A percentile compares a stretch with the other conserved stretches of the same genome.
These are phyloP conservation scores for Belgica antarctica DNA, from an alignment of 2,888 invertebrate genomes.

Conservation along the genomic window DNA sequence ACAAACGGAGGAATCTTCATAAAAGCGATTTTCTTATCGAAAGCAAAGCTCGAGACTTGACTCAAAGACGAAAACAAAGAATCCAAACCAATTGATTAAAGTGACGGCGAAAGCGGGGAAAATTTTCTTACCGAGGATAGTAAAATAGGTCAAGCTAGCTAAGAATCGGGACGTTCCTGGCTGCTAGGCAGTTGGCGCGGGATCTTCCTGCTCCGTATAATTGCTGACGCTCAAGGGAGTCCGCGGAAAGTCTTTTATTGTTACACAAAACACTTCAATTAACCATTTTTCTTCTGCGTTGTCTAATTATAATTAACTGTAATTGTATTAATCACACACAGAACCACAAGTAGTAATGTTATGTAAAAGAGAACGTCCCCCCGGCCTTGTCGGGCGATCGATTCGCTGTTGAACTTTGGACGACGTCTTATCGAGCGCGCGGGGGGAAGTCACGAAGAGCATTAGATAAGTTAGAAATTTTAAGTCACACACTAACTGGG, in stretches of 20 bases:
- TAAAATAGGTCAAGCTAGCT: neutral
- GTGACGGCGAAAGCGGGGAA: conserved; percentile 1
- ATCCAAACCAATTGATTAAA: neutral
- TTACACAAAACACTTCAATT: neutral
- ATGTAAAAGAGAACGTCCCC: neutral
- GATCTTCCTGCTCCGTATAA: neutral
- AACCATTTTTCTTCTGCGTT: conserved; percentile 10
- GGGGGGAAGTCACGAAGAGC: too few relatives aligned
- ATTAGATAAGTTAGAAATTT: neutral
- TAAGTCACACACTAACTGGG: too few relatives aligned
- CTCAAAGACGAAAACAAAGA: neutral
- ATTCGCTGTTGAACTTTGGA: too few relatives aligned
- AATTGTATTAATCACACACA: conserved; percentile 7
- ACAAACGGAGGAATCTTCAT: neutral
- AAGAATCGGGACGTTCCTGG: conserved; percentile 10
- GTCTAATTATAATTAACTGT: conserved; percentile 27
- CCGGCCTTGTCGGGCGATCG: neutral
- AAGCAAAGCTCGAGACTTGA: neutral
- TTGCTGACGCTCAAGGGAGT: neutral
- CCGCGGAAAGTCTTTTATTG: neutral
- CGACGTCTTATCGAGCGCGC: too few relatives aligned
- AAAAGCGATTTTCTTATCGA: neutral
- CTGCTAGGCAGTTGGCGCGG: neutral
- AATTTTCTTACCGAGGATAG: neutral
- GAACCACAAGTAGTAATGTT: too few relatives aligned